Evolutionary conservation across 2,113 vertebrate genomes (phyloP), one percentile per base, ranked within the genome.

Genomic region (Gallinago media): DNA sequence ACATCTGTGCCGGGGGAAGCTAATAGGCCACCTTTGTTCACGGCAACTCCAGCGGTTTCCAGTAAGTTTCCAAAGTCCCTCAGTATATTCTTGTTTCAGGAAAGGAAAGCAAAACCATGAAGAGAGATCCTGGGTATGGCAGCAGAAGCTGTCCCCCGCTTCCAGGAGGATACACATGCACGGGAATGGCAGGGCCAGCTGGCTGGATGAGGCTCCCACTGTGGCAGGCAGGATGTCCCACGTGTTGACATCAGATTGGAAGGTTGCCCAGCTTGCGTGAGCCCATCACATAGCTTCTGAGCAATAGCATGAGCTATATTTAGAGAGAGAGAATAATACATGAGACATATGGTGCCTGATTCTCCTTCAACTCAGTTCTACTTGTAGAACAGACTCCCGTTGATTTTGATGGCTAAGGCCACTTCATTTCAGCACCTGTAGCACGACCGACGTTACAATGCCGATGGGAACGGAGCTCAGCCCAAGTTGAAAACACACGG

Each of bases 181-280:
- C 31, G 25, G 54, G 58, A 91, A 68, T 88, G 67, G 83, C 94
- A 94, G 55, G 76, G 27, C 67, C 93, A 97, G 71, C 74, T 97
- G 95, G 31, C 61, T 94, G 55, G 80, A 89, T 38, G 66, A 81
- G 77, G 44, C 19, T 68, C 55, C 21, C 65, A 34, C 65, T 85
- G 85, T 89, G 85, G 70, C 14, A 3, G 46, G 77, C 94, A 95
- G 89, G 89, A 95, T 95, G 96, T 93, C 90, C 68, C 73, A 29
- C 70, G 61, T 59, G 81, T 81, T 92, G 88, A 89, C 62, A 91
- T 93, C 68, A 96, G 67, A 27, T 58, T 92, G 83, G 77, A 91
- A 74, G 11, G 3, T n/a, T 92, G 74, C 87, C 85, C 44, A 92
- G 77, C n/a, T 85, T 73, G 29, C 9, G 3, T 76, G 68, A 89